These are phyloP conservation scores for Silurus aristotelis DNA, from an alignment of 2,797 vertebrate genomes.

Conservation along the genomic window DNA sequence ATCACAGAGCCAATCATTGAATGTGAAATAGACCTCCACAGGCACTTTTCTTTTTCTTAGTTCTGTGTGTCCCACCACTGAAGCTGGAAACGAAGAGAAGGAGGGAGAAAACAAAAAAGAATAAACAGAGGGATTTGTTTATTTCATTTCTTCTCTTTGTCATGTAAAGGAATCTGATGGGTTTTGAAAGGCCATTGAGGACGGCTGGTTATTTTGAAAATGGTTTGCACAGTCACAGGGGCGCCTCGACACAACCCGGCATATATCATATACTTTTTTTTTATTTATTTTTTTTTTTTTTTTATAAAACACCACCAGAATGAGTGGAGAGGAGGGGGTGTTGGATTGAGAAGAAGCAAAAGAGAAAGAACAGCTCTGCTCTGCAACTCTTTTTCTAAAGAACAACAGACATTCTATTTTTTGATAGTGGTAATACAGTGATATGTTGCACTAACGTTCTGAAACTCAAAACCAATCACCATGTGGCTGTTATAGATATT, in stretches of 20 bases:
- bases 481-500: background rate
- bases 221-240: constrained; percentile 89
- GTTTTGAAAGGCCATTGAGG: constrained; percentile 85
- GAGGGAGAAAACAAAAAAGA: background rate
- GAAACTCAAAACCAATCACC: constrained; percentile 62
- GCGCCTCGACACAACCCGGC: constrained; percentile 81
- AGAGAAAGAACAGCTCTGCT: constrained; percentile 25
- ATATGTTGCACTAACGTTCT: constrained; percentile 89
- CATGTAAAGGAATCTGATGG: constrained; percentile 79
- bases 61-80: background rate
- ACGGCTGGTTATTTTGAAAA: constrained; percentile 88
- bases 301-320: constrained; percentile 67
- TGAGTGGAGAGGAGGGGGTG: background rate
- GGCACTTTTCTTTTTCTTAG: constrained; percentile 21
- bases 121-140: constrained; percentile 59
- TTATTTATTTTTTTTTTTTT: background rate
- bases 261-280: constrained; percentile 88
- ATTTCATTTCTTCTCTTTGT: constrained; percentile 67
- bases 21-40: constrained; percentile 58
- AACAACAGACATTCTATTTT: constrained; percentile 87
- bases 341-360: constrained; percentile 13
- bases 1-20: constrained; percentile 56
- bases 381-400: constrained; percentile 65
- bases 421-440: constrained; percentile 86
- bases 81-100: background rate